Conservation (phyloP, 2,888 invertebrate genomes). For the Cristatella mucedo region DNA sequence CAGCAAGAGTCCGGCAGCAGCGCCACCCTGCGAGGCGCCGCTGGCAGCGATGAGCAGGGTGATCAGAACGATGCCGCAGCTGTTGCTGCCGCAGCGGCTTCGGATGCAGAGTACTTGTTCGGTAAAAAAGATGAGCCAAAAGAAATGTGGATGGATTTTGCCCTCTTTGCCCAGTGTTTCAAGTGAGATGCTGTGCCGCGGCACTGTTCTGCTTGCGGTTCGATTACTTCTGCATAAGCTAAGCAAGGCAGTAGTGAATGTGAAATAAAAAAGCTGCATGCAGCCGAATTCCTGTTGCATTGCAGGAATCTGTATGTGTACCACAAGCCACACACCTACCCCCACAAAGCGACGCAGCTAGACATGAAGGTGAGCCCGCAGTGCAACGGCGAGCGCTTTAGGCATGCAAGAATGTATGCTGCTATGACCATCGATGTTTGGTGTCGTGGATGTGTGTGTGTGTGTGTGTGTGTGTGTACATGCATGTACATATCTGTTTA, state of each 20-base stretch:
- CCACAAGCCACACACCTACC: slow-evolving; percentile 35
- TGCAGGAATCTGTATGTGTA: slow-evolving; percentile 33
- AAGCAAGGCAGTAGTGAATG: too few relatives aligned
- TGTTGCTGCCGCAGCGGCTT: slow-evolving; percentile 14
- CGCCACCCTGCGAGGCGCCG: too few relatives aligned
- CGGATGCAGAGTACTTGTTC: background rate
- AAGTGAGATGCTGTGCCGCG: slow-evolving; percentile 22
- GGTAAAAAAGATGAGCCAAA: slow-evolving; percentile 13
- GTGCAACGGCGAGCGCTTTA: too few relatives aligned
- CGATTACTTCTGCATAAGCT: too few relatives aligned
- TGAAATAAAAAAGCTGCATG: background rate
- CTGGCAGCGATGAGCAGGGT: background rate
- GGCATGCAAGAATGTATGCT: too few relatives aligned
- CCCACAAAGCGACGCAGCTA: slow-evolving; percentile 23
- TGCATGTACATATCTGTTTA: too few relatives aligned
- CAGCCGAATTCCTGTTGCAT: too few relatives aligned
- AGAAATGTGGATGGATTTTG: slow-evolving; percentile 36
- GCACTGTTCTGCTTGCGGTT: background rate
- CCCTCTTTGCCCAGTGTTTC: slow-evolving; percentile 34
- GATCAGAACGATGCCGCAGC: slow-evolving; percentile 3
- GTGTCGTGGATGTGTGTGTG: too few relatives aligned
- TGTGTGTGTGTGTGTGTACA: too few relatives aligned
- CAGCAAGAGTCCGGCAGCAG: too few relatives aligned
- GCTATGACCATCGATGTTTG: too few relatives aligned
- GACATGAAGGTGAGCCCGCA: slow-evolving; percentile 31